A percentile compares a stretch with the other conserved stretches of the same genome.
Evolutionary conservation across 2,113 vertebrate species (phyloP).

Genomic region (Acrocephalus arundinaceus): DNA sequence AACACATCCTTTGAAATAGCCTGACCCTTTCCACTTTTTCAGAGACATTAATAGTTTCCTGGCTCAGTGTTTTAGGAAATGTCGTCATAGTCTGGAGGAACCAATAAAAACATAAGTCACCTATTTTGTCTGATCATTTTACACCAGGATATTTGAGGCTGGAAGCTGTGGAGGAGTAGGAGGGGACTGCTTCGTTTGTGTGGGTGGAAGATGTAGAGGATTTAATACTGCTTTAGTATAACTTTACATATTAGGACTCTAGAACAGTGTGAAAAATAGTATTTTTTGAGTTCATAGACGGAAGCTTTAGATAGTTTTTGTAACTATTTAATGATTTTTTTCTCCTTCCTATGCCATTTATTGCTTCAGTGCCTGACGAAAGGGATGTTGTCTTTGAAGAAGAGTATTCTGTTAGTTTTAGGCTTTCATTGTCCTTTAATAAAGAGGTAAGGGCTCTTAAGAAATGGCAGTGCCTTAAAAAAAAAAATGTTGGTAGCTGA

Average conservation of each 20-base stretch:
- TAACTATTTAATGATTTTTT: background rate
- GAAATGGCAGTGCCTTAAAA: background rate
- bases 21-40: constrained; percentile 65
- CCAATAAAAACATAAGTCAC: constrained; percentile 80
- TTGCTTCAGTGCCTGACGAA: background rate
- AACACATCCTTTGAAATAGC: constrained; percentile 50
- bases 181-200: background rate
- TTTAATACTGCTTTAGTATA: background rate
- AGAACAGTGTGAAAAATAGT: background rate
- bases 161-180: background rate
- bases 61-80: constrained; percentile 76
- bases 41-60: constrained; percentile 76
- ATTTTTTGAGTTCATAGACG: background rate
- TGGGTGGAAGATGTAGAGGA: background rate
- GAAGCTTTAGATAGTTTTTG: background rate
- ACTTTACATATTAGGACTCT: background rate
- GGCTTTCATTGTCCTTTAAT: background rate
- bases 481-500: background rate
- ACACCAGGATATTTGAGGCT: constrained; percentile 61
- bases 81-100: constrained; percentile 77
- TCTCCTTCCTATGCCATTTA: background rate
- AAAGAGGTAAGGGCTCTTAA: background rate
- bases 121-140: constrained; percentile 73
- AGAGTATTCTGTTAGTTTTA: background rate
- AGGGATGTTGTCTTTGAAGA: background rate